A percentile compares a stretch with the other conserved stretches of the same genome.
These are phyloP conservation scores for Plebejus anna DNA, from an alignment of 2,888 invertebrate genomes.

Conservation along the genomic window DNA sequence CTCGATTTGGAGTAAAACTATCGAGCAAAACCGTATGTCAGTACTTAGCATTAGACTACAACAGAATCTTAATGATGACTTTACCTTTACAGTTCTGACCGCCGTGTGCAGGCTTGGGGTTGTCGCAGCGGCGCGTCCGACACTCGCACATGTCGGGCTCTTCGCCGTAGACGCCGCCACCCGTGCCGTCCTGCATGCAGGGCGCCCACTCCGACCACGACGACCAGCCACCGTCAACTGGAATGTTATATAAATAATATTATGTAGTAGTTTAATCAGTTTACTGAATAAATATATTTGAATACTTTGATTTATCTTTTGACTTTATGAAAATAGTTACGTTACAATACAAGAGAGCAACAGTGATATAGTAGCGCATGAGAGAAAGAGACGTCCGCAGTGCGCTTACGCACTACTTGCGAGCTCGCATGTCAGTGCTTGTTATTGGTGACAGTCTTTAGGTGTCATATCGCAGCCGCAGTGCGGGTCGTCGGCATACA, in stretches of 20 bases:
- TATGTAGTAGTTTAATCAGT: neutral
- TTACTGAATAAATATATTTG: neutral
- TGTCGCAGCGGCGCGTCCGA: slow-evolving; percentile 89
- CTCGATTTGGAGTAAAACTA: too few relatives aligned
- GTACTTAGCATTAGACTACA: too few relatives aligned
- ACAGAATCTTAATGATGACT: too few relatives aligned
- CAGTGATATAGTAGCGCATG: too few relatives aligned
- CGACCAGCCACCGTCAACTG: slow-evolving; percentile 92
- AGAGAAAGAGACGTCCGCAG: slow-evolving; percentile 80
- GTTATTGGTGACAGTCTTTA: neutral
- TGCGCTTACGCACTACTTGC: slow-evolving; percentile 72
- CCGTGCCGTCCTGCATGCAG: slow-evolving; percentile 84
- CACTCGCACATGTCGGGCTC: slow-evolving; percentile 87
- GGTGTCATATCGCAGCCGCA: slow-evolving; percentile 80
- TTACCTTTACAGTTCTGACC: slow-evolving; percentile 85
- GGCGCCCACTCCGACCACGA: slow-evolving; percentile 91
- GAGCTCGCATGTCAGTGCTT: too few relatives aligned
- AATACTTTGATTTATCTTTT: too few relatives aligned
- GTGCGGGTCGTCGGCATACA: slow-evolving; percentile 94
- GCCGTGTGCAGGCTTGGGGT: slow-evolving; percentile 89
- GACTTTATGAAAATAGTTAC: too few relatives aligned
- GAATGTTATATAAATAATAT: slow-evolving; percentile 17
- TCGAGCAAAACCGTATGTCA: too few relatives aligned
- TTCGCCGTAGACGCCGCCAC: slow-evolving; percentile 67
- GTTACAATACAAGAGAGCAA: too few relatives aligned